Conservation (phyloP, 1,140 invertebrate species). For the Holotrichia oblita region DNA sequence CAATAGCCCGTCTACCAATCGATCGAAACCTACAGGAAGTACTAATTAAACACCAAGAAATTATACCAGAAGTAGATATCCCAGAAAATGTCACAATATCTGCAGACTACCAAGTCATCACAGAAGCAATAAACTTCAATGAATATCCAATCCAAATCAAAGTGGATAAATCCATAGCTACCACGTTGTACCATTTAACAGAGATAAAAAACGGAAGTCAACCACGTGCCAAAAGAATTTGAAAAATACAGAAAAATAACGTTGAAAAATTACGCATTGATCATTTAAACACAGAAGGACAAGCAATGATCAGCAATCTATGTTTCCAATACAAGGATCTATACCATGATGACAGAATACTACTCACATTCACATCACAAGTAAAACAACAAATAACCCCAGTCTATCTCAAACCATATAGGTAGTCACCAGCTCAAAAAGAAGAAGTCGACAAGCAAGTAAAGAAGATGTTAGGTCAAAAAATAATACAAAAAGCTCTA, state of each 20-base stretch:
- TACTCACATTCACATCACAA: conserved; percentile 24
- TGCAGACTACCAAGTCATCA: too few relatives aligned
- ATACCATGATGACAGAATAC: not conserved
- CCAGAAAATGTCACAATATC: too few relatives aligned
- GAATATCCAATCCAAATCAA: too few relatives aligned
- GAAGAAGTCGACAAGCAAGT: conserved; percentile 51
- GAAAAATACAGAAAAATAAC: too few relatives aligned
- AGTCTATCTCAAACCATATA: conserved; percentile 8
- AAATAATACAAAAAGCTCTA: conserved; percentile 53
- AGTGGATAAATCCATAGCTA: too few relatives aligned
- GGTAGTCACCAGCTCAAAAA: conserved; percentile 39
- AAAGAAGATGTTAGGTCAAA: conserved; percentile 46
- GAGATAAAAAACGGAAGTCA: too few relatives aligned
- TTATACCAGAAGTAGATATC: too few relatives aligned
- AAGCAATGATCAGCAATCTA: not conserved
- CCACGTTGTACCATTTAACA: too few relatives aligned
- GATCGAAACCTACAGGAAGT: too few relatives aligned
- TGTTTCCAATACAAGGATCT: not conserved
- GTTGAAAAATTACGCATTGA: not conserved
- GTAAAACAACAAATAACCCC: conserved; percentile 40
- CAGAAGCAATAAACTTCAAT: too few relatives aligned
- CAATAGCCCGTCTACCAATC: too few relatives aligned
- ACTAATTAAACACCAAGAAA: too few relatives aligned
- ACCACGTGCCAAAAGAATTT: not conserved
- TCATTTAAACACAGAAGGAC: not conserved